Evolutionary conservation across 2,113 vertebrate genomes (phyloP), one percentile per base, ranked within the genome.

Genomic region (Burhinus bistriatus): DNA sequence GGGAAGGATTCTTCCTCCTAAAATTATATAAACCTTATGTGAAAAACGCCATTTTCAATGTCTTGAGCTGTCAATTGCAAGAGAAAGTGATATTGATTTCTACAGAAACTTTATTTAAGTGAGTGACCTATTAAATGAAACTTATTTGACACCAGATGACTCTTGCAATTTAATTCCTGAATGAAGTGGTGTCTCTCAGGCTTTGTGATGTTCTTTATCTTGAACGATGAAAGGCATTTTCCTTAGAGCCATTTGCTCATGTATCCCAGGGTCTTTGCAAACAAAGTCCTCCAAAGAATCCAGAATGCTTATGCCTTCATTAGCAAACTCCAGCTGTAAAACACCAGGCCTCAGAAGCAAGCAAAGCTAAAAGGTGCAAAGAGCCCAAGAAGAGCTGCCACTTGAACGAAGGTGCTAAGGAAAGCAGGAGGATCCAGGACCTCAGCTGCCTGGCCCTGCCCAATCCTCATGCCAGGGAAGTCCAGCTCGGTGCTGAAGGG

Each of bases 71-170:
- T 94, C 95, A 96, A 38, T 86, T 95, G 88, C 72, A 94, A 83
- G 75, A 96, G 79, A 96, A 97, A 97, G 93, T 91, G 93, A 89
- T 96, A 97, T 97, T 95, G 97, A 97, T 97, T 97, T 97, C 95
- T 88, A 94, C 77, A 96, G 93, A 96, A 97, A 95, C 91, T 96
- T 97, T 97, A 96, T 91, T 85, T 96, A 86, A 90, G 83, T 71
- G 89, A 97, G 84, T 87, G 94, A 90, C 90, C 93, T 95, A 95
- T 93, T 96, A 97, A 97, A 95, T 93, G 89, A 97, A 98, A 95
- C 91, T 94, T 95, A 93, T 85, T 96, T 94, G 94, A 94, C 86
- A 92, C 65, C 65, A 96, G 90, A 90, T 90, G 96, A 94, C 95
- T 96, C 94, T 61, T 91, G 83, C 85, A 97, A 97, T 96, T 97